Evolutionary conservation across 2,888 invertebrate genomes (phyloP), one percentile per base, ranked within the genome.

Genomic region (Aleiodes testaceus): DNA sequence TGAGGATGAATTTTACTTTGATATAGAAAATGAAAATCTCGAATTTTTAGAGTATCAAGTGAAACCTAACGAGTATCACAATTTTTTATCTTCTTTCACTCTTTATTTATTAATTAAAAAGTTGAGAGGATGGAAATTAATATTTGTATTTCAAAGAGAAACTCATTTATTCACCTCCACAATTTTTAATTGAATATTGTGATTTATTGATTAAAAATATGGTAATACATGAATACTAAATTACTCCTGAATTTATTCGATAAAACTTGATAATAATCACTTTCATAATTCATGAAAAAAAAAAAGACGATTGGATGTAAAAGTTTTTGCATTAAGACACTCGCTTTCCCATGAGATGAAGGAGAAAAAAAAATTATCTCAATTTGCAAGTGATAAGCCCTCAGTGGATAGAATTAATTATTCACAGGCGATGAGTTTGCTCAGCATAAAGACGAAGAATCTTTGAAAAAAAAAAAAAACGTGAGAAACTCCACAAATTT

Each of bases 361-460:
- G 20, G 1, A 18, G 16, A 20, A 45, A 11, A 49, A 30, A 30
- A 49, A 65, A 49, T 65, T 47, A 65, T 9, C 47, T 49, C 30
- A 49, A 65, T 65, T 65, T 65, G 65, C 65, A 47, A 65, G 65
- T 65, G 26, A 47, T 65, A 65, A 65, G 59, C 59, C 59, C 59
- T 42, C 36, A 42, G 30, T 59, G 6, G 59, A 42, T 18, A 42
- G 42, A 59, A 59, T 59, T 59, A 59, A 59, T 59, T 59, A 59
- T 59, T 59, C 59, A 3, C 59, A 18, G 59, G 42, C 36, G 18
- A 59, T 59, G 59, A 59, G 59, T 59, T 42, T 59, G 16, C 59
- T 59, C 59, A 42, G 6, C 5, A n/a, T 11, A 6, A 11, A 16
- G 16, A 36, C 3, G 18, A 36, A 36, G 18, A 66, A 49, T 22